Evolutionary conservation across 2,797 vertebrate genomes (phyloP).

Genomic region (Salarias fasciatus): DNA sequence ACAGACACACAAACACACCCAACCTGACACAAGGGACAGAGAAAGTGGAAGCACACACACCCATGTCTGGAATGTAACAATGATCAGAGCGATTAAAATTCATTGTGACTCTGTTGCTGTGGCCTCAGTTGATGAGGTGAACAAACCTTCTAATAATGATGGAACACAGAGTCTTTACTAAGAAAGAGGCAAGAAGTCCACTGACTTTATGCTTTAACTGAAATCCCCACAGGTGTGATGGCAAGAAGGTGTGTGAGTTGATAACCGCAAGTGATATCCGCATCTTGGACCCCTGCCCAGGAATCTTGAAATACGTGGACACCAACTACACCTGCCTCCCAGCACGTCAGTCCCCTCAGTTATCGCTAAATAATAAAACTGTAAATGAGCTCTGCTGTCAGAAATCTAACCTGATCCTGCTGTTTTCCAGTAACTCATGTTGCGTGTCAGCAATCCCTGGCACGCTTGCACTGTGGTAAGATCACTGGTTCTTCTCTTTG

Average conservation of each 20-base stretch:
- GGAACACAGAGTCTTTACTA: no score
- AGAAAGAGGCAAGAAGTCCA: no score
- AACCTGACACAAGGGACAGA: no score
- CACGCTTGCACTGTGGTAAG: constrained; percentile 49
- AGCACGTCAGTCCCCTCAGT: constrained; percentile 51
- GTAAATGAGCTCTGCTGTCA: neutral
- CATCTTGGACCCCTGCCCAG: constrained; percentile 25
- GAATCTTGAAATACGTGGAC: constrained; percentile 64
- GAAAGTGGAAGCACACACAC: no score
- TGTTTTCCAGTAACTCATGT: constrained; percentile 24
- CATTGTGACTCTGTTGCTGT: no score
- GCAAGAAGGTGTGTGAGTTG: constrained; percentile 54
- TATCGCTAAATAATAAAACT: neutral
- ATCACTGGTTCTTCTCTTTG: neutral
- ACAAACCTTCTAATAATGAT: no score
- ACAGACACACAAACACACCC: no score
- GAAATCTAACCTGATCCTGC: constrained; percentile 16
- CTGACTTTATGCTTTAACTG: no score
- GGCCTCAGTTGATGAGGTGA: no score
- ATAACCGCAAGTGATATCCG: neutral
- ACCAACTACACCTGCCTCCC: constrained; percentile 61
- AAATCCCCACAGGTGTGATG: constrained; percentile 61
- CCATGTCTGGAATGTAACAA: no score
- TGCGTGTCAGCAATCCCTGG: constrained; percentile 42
- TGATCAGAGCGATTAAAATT: no score